Conservation (phyloP, 2,797 vertebrate species). For the Diplodus sargus region DNA sequence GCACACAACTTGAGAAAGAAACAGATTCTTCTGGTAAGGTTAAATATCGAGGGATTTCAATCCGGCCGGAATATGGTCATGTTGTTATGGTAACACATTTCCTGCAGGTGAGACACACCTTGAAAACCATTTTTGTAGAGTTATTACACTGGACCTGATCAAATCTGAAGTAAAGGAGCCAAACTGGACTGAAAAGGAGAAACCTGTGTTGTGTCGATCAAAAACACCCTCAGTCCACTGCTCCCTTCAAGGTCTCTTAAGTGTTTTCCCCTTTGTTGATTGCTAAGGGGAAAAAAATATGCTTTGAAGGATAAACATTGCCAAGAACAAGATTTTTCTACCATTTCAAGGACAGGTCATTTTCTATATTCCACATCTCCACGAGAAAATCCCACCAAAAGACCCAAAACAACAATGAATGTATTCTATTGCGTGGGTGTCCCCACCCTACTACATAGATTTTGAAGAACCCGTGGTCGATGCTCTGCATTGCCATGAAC, state of each 20-base stretch:
- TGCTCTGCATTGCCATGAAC: neutral
- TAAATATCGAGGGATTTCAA: neutral
- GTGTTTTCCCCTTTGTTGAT: no score
- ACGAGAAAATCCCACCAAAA: neutral
- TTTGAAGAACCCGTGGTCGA: no score
- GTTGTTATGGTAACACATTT: conserved; percentile 30
- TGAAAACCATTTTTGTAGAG: neutral
- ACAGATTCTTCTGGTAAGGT: neutral
- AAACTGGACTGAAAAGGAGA: neutral
- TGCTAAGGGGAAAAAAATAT: no score
- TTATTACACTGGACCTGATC: conserved; percentile 1
- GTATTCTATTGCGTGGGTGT: no score
- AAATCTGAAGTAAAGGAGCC: neutral
- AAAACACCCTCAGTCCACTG: neutral
- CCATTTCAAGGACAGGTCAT: neutral
- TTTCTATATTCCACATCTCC: neutral
- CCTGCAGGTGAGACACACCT: conserved; percentile 8
- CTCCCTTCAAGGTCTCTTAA: neutral
- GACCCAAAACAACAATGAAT: neutral
- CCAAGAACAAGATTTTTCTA: neutral
- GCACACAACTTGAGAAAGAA: neutral
- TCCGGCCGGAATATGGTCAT: neutral
- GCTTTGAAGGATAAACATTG: neutral
- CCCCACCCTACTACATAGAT: no score
- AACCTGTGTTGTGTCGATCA: neutral